Evolutionary conservation across 2,888 invertebrate genomes (phyloP).

Genomic region (Drosophila mercatorum): DNA sequence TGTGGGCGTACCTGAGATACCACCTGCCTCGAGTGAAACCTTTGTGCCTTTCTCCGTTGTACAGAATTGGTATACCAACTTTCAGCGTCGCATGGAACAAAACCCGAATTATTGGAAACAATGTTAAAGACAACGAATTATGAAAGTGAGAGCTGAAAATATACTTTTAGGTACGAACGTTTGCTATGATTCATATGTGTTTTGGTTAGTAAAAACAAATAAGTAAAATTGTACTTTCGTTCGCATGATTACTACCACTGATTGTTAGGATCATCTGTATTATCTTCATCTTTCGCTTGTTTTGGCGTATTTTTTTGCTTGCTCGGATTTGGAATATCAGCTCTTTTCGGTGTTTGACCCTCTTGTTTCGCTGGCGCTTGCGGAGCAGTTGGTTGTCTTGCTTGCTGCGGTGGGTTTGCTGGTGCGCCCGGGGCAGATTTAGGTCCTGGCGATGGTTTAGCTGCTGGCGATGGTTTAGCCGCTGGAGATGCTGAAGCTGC

Average conservation of each 20-base stretch:
- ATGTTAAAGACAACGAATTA: constrained; percentile 51
- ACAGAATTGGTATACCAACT: constrained; percentile 97
- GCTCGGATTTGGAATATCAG: not conserved
- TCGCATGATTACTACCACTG: not conserved
- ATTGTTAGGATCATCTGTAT: constrained; percentile 11
- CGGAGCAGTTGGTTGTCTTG: not conserved
- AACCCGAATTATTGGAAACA: constrained; percentile 97
- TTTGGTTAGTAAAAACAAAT: constrained; percentile 7
- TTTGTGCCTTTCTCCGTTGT: constrained; percentile 95
- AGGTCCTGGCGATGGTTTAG: not conserved
- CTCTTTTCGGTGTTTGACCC: not conserved
- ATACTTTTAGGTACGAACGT: constrained; percentile 23
- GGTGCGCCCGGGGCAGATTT: not conserved
- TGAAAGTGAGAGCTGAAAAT: not conserved
- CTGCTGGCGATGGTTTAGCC: not conserved
- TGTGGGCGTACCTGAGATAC: constrained; percentile 91
- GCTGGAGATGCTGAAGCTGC: too few relatives aligned
- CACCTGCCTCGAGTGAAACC: constrained; percentile 89
- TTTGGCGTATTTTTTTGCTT: not conserved
- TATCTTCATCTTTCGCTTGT: not conserved
- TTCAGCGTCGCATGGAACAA: constrained; percentile 93
- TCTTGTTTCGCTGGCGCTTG: not conserved
- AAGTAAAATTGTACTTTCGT: constrained; percentile 6
- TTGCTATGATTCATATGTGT: constrained; percentile 23
- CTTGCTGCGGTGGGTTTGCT: not conserved